These are phyloP conservation scores for Trachemys scripta DNA, from an alignment of 2,113 vertebrate species.

Conservation along the genomic window DNA sequence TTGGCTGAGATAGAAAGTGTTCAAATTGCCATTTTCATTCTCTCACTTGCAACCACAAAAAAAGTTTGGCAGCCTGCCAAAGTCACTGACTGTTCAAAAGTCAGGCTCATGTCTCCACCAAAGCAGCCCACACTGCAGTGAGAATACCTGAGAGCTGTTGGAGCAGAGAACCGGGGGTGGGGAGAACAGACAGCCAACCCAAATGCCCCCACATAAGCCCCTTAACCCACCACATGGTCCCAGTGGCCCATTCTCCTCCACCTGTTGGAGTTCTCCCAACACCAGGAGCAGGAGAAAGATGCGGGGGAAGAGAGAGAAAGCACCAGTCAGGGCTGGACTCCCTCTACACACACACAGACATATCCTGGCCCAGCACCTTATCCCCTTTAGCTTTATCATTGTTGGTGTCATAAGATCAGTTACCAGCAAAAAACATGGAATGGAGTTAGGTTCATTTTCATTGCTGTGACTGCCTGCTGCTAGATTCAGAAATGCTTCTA, in stretches of 20 bases:
- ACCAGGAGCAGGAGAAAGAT: background rate
- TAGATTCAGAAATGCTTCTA: background rate
- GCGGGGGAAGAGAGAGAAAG: background rate
- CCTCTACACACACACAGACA: background rate
- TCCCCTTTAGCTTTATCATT: too few relatives aligned
- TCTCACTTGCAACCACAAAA: background rate
- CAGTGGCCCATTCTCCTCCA: background rate
- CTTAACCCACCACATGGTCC: accelerated
- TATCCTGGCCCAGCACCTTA: too few relatives aligned
- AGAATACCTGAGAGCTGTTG: background rate
- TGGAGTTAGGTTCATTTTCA: background rate
- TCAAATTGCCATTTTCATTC: background rate
- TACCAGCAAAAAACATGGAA: background rate
- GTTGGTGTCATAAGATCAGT: background rate
- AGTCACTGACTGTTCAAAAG: background rate
- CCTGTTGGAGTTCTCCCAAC: background rate
- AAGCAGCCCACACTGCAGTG: background rate
- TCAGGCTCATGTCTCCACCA: background rate
- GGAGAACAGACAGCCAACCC: too few relatives aligned
- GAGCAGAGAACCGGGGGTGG: background rate
- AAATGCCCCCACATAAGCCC: background rate
- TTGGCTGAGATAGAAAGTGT: background rate
- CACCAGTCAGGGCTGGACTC: background rate
- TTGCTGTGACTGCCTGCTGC: background rate
- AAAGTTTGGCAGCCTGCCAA: background rate